phyloP scores from a whole-genome alignment of 2,888 invertebrate species.

The Apotomis betuletana region DNA sequence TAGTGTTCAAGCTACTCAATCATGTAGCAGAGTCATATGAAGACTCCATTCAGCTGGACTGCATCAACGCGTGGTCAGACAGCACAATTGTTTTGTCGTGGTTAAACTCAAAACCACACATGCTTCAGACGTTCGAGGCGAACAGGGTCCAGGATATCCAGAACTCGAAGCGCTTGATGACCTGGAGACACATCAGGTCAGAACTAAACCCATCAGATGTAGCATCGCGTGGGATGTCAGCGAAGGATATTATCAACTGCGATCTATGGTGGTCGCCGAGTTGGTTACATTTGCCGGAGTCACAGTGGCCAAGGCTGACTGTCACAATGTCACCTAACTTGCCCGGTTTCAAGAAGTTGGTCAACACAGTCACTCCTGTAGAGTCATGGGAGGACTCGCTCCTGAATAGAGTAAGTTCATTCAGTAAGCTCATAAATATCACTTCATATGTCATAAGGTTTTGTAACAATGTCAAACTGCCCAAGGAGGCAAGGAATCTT shows the following conservation, averaged over 20 bases:
- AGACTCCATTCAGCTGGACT: too few species aligned
- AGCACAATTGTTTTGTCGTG: too few species aligned
- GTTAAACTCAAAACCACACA: too few species aligned
- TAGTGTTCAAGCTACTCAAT: too few species aligned
- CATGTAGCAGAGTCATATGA: too few species aligned
- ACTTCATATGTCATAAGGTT: background rate
- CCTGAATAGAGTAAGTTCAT: background rate
- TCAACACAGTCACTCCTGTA: too few species aligned
- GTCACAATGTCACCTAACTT: background rate
- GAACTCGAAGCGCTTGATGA: background rate
- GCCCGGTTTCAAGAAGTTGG: background rate
- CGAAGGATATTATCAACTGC: background rate
- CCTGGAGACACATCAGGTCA: background rate
- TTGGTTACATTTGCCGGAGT: background rate
- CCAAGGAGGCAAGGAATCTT: too few species aligned
- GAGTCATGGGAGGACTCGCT: background rate
- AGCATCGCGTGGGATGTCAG: background rate
- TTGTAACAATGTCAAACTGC: too few species aligned
- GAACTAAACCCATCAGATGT: background rate
- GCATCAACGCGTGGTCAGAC: too few species aligned
- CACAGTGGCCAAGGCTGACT: background rate
- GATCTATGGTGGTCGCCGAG: conserved; percentile 5
- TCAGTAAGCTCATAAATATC: background rate
- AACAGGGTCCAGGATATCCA: conserved; percentile 10
- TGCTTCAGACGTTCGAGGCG: conserved; percentile 21